Evolutionary conservation across 2,113 vertebrate species (phyloP), one percentile per base, ranked within the genome.

Genomic region (Orientallactaga bullata): DNA sequence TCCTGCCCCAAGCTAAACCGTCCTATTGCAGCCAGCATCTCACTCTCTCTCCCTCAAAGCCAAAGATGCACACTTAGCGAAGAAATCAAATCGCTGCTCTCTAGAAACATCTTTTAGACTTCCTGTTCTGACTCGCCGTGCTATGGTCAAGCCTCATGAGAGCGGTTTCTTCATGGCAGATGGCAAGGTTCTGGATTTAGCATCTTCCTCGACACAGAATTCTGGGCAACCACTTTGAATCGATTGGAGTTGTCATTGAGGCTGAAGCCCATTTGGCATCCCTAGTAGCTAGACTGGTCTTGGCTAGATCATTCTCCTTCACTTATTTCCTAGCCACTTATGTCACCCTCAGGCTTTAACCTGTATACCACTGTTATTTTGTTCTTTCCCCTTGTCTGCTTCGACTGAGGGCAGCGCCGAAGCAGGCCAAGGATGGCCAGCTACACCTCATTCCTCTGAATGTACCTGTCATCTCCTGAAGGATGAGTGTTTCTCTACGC

Each of bases 1-100:
- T 65, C 88, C 72, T 93, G 17, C 72, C 39, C n/a, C 39, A 42
- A 92, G n/a, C 66, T 71, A 88, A 37, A 42, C n/a, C 81, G 37
- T 21, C 10, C 16, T 85, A n/a, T 30, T 92, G 26, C 4, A 1
- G 4, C 30, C 55, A 65, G 1, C 18, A 39, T 37, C 42, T 65
- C 58, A 39, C 11, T 88, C 28, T 65, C 28, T 85, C 61, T 65
- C 28, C 80, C 61, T 42, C 42, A 66, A 85, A 68, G 37, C 24
- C 66, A 65, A 60, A 32, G 20, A 47, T 8, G 2, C 7, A 42
- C 32, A 77, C 30, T 37, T n/a, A 30, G 21, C 23, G 21, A 18
- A 35, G 26, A 79, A 78, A 69, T 91, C 39, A 72, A 47, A 30
- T 35, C 71, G n/a, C 58, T 83, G 24, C 83, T 88, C 93, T 82